A percentile compares a stretch with the other conserved stretches of the same genome.
Conservation (phyloP, 2,888 invertebrate genomes). For the Conistra vaccinii region DNA sequence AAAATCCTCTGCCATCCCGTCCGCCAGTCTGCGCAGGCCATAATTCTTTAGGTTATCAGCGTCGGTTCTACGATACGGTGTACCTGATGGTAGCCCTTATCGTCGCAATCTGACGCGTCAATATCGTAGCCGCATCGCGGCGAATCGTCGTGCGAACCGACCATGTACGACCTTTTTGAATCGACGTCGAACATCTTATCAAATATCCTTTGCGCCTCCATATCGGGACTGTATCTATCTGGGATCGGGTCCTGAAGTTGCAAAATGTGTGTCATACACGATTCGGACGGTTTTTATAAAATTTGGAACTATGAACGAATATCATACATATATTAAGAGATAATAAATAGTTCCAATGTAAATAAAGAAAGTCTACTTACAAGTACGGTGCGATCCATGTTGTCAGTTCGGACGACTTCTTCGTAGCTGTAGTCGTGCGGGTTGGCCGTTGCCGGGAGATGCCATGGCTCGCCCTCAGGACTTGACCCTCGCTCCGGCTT, state of each 20-base stretch:
- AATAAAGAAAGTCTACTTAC: slow-evolving; percentile 77
- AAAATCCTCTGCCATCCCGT: too few species aligned
- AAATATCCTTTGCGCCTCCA: slow-evolving; percentile 90
- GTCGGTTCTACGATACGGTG: slow-evolving; percentile 85
- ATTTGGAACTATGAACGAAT: slow-evolving; percentile 66
- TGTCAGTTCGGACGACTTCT: slow-evolving; percentile 84
- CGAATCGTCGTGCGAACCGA: slow-evolving; percentile 85
- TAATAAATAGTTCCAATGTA: slow-evolving; percentile 42
- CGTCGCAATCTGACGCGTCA: slow-evolving; percentile 88
- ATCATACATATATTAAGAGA: slow-evolving; percentile 57
- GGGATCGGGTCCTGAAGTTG: slow-evolving; percentile 89
- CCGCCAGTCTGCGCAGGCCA: too few species aligned
- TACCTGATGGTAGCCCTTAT: slow-evolving; percentile 89
- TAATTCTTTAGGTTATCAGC: slow-evolving; percentile 80
- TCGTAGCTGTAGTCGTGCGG: slow-evolving; percentile 85
- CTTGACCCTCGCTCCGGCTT: slow-evolving; percentile 83
- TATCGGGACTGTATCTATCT: slow-evolving; percentile 90
- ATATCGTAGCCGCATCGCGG: slow-evolving; percentile 89
- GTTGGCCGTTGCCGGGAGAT: slow-evolving; percentile 79
- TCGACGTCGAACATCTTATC: slow-evolving; percentile 91
- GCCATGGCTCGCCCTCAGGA: slow-evolving; percentile 86
- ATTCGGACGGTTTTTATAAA: slow-evolving; percentile 56
- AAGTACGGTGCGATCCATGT: slow-evolving; percentile 86
- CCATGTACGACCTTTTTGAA: slow-evolving; percentile 86
- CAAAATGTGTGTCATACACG: slow-evolving; percentile 84